Conservation (phyloP, 2,113 vertebrate genomes). For the Sturnus vulgaris region DNA sequence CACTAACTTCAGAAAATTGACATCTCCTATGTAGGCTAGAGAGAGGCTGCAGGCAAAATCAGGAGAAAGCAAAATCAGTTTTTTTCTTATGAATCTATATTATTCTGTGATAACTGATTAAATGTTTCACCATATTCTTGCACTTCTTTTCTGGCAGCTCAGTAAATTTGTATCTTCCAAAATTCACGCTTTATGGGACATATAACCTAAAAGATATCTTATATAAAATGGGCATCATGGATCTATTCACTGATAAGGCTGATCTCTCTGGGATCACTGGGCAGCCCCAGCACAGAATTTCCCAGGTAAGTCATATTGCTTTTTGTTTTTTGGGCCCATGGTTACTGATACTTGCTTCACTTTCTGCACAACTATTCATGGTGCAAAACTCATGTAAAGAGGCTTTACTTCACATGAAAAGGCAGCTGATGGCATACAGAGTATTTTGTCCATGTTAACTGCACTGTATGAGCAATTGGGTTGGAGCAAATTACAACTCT, state of each 20-base stretch:
- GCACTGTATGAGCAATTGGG: background rate
- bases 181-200: slow-evolving; percentile 81
- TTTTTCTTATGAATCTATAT: background rate
- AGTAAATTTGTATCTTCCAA: slow-evolving; percentile 73
- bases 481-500: background rate
- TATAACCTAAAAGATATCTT: slow-evolving; percentile 73
- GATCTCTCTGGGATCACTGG: slow-evolving; percentile 82
- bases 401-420: background rate
- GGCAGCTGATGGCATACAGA: background rate
- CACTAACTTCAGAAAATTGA: background rate
- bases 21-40: background rate
- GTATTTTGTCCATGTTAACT: background rate
- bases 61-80: background rate
- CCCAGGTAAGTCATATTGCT: slow-evolving; percentile 70
- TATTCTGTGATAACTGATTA: background rate
- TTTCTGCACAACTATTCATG: background rate
- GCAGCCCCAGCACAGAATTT: slow-evolving; percentile 59
- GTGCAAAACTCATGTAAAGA: background rate
- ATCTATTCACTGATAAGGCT: slow-evolving; percentile 76
- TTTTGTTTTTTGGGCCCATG: background rate
- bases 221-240: slow-evolving; percentile 77
- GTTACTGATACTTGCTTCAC: background rate
- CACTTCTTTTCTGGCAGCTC: slow-evolving; percentile 45
- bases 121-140: background rate
- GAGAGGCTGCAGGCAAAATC: background rate